A percentile compares a stretch with the other conserved stretches of the same genome.
Evolutionary conservation across 2,888 invertebrate species (phyloP).

Genomic region (Pyrochroa serraticornis): DNA sequence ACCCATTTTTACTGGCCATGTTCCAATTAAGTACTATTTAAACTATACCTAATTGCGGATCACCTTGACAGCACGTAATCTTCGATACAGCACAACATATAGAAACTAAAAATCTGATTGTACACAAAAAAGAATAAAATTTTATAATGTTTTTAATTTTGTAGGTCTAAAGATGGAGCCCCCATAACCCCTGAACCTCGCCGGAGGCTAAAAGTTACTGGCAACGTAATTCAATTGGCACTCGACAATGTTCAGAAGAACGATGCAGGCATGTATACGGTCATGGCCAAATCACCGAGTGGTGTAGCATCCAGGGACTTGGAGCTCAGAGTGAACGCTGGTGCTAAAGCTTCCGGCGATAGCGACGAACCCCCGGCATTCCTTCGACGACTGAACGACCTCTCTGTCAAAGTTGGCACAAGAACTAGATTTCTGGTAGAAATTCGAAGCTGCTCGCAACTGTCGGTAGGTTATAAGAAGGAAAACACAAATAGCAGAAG

Average conservation of each 20-base stretch:
- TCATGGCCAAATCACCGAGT: slow-evolving; percentile 67
- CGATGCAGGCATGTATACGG: slow-evolving; percentile 78
- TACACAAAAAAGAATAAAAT: background rate
- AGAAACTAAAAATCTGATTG: no score
- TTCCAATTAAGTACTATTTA: no score
- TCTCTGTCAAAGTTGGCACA: slow-evolving; percentile 89
- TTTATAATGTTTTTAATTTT: slow-evolving; percentile 4
- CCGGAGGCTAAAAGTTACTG: slow-evolving; percentile 62
- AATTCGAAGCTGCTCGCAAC: slow-evolving; percentile 69
- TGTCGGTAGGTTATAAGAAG: slow-evolving; percentile 38
- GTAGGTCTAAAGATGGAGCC: slow-evolving; percentile 64
- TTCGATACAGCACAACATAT: background rate
- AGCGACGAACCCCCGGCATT: slow-evolving; percentile 83
- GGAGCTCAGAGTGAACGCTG: slow-evolving; percentile 65
- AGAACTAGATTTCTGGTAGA: slow-evolving; percentile 84
- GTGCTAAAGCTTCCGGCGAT: slow-evolving; percentile 28
- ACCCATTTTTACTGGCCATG: no score
- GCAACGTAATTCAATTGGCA: slow-evolving; percentile 73
- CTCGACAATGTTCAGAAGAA: slow-evolving; percentile 75
- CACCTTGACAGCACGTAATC: background rate
- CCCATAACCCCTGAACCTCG: slow-evolving; percentile 73
- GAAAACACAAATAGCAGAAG: background rate
- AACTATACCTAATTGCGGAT: background rate
- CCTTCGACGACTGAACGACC: slow-evolving; percentile 81
- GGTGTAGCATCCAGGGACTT: slow-evolving; percentile 63